Evolutionary conservation across 2,113 vertebrate genomes (phyloP).

Genomic region (Paralichthys olivaceus): DNA sequence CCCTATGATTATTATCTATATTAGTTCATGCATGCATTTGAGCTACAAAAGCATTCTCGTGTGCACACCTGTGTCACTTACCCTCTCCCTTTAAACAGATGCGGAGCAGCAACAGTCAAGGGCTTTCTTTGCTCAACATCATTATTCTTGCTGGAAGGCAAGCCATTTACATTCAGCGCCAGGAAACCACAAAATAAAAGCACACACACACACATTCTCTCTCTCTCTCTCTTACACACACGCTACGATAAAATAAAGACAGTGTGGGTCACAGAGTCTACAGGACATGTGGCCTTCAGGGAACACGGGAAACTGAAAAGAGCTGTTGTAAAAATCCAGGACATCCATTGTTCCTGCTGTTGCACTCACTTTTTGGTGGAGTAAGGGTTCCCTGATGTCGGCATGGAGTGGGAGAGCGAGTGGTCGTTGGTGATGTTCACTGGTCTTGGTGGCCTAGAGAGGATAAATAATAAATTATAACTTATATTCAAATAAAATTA

Average conservation of each 20-base stretch:
- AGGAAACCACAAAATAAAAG: conserved; percentile 57
- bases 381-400: conserved; percentile 96
- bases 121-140: conserved; percentile 89
- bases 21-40: conserved; percentile 63
- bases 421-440: conserved; percentile 93
- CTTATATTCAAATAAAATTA: background rate
- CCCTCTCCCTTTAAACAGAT: conserved; percentile 96
- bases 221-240: too few relatives aligned
- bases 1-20: conserved; percentile 42
- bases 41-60: conserved; percentile 34
- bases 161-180: conserved; percentile 88
- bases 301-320: conserved; percentile 45
- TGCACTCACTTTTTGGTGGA: conserved; percentile 95
- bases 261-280: conserved; percentile 47
- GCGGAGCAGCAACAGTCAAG: conserved; percentile 89
- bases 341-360: conserved; percentile 44
- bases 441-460: conserved; percentile 93
- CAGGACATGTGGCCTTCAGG: conserved; percentile 38
- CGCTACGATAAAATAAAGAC: conserved; percentile 31
- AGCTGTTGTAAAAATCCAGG: conserved; percentile 48
- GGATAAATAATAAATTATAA: conserved; percentile 42
- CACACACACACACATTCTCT: conserved; percentile 20
- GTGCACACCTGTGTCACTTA: conserved; percentile 86
- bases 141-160: conserved; percentile 87
- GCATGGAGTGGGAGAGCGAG: conserved; percentile 95